Evolutionary conservation across 2,113 vertebrate species (phyloP), one percentile per base, ranked within the genome.

Genomic region (Catharus fuscescens): DNA sequence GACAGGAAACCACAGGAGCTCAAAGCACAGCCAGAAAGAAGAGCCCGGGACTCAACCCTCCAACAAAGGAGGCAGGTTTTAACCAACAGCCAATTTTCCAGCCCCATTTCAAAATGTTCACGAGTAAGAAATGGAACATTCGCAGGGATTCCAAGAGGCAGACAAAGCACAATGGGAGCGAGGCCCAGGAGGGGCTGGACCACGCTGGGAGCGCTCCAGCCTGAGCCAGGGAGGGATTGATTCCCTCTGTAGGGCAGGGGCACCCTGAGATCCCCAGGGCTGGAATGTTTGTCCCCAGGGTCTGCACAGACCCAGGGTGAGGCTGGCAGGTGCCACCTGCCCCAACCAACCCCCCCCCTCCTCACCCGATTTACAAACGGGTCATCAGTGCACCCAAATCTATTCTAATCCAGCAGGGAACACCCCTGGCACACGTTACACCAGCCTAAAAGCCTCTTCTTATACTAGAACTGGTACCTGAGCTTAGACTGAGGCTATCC

Each of bases 101-200:
- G 17, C 18, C 3, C 5, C 4, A 0, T 7, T 61, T 26, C 1
- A 8, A 44, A 86, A 12, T 1, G 15, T 9, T 20, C 48, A 28
- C 2, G 23, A 8, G 2, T 2, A 15, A 29, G 40, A 56, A 69
- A 1, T 0, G 0, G 53, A 73, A 17, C 8, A 0, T 40, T 64
- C 19, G 23, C 18, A 72, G 29, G 1, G 25, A 16, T 29, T n/a
- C n/a, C 19, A 31, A 36, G 4, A 32, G 48, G 6, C 71, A 80
- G 62, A 42, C 36, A 66, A 66, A 89, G 80, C 48, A 18, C 34
- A 3, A 1, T 0, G 40, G 65, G 69, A 36, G 17, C 1, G 1
- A 21, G 24, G 61, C n/a, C 10, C 2, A 1, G 8, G 60, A 66
- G 44, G 25, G 79, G n/a, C 36, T 47, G 45, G 67, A 44, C 10